Evolutionary conservation across 2,888 invertebrate species (phyloP).

Genomic region (Mesorhabditis belari): DNA sequence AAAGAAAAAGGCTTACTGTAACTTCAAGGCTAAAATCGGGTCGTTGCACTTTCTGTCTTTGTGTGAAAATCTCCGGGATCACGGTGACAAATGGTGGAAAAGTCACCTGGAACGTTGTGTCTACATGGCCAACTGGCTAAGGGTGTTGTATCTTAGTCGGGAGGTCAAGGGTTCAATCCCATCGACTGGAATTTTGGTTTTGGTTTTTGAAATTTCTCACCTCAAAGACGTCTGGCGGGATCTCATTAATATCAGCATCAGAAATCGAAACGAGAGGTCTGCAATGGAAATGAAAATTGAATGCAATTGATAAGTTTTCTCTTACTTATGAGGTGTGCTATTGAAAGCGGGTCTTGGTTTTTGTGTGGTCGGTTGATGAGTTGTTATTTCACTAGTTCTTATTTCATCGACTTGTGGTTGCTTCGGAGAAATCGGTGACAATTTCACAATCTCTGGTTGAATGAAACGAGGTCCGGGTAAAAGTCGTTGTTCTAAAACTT

Average conservation of each 20-base stretch:
- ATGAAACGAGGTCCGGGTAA: constrained; percentile 21
- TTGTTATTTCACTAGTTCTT: neutral
- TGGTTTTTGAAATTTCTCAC: no score
- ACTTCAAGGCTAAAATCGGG: neutral
- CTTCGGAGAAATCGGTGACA: neutral
- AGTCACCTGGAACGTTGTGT: constrained; percentile 12
- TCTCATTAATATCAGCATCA: constrained; percentile 38
- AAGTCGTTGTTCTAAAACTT: neutral
- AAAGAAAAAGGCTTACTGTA: neutral
- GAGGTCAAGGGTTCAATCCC: neutral
- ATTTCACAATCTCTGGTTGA: neutral
- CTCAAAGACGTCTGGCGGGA: constrained; percentile 48
- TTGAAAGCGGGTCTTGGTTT: constrained; percentile 7
- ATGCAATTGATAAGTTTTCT: neutral
- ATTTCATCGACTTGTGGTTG: neutral
- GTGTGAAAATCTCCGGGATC: constrained; percentile 34
- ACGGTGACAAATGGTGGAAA: constrained; percentile 49
- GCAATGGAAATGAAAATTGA: constrained; percentile 1
- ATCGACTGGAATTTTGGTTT: neutral
- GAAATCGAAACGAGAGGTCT: constrained; percentile 42
- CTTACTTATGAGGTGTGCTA: constrained; percentile 10
- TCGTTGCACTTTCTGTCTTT: neutral
- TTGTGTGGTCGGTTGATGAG: neutral
- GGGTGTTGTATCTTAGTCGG: neutral
- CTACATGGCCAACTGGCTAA: no score